A percentile compares a stretch with the other conserved stretches of the same genome.
Evolutionary conservation across 1,140 invertebrate species (phyloP).

Genomic region (Drosophila subpulchrella): DNA sequence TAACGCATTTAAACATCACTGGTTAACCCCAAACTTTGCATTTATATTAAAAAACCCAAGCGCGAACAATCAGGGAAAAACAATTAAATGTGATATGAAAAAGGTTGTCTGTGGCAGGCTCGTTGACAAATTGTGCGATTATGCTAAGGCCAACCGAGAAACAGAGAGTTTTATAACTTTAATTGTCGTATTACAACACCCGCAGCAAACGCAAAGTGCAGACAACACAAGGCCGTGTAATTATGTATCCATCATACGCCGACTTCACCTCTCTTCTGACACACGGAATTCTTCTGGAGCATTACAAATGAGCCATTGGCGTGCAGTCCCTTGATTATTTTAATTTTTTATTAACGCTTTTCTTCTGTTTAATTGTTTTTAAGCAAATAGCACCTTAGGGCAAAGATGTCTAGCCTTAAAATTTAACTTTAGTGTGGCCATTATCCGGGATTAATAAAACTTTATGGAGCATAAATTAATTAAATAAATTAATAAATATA

Average conservation of each 20-base stretch:
- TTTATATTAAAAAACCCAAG: slow-evolving; percentile 59
- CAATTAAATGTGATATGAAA: slow-evolving; percentile 55
- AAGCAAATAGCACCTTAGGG: slow-evolving; percentile 49
- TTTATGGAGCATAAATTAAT: slow-evolving; percentile 29
- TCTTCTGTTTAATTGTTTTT: slow-evolving; percentile 71
- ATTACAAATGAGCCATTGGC: slow-evolving; percentile 80
- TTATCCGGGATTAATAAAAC: slow-evolving; percentile 6
- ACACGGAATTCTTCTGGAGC: slow-evolving; percentile 50
- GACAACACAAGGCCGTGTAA: slow-evolving; percentile 56
- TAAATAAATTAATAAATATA: slow-evolving; percentile 5
- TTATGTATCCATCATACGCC: slow-evolving; percentile 32
- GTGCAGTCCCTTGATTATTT: slow-evolving; percentile 63
- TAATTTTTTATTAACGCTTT: slow-evolving; percentile 55
- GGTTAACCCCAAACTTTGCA: slow-evolving; percentile 55
- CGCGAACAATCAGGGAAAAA: slow-evolving; percentile 13
- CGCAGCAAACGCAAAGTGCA: slow-evolving; percentile 34
- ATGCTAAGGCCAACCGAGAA: slow-evolving; percentile 48
- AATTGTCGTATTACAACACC: slow-evolving; percentile 69
- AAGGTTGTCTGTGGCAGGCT: slow-evolving; percentile 31
- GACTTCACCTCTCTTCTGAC: not conserved
- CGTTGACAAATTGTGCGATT: slow-evolving; percentile 74
- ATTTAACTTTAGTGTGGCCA: not conserved
- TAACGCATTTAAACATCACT: slow-evolving; percentile 61
- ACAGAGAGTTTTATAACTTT: slow-evolving; percentile 46
- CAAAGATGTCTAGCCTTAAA: slow-evolving; percentile 12